Percentiles rank a stretch among this genome's conserved stretches.
Evolutionary conservation across 1,140 invertebrate species (phyloP).

Genomic region (Radopholus similis): DNA sequence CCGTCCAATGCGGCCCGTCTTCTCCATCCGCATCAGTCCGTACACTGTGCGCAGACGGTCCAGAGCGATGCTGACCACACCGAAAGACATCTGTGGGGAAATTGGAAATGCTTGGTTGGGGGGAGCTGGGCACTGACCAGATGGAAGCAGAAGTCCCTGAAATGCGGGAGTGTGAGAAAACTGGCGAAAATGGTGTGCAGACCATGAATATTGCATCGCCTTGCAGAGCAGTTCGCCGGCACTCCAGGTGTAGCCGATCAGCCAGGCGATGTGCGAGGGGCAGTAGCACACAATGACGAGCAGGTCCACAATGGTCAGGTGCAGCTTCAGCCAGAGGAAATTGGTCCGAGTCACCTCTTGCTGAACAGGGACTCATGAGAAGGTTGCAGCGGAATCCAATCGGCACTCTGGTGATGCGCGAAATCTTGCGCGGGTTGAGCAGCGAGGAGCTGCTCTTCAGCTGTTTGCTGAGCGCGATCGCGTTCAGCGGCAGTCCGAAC

Average conservation of each 20-base stretch:
- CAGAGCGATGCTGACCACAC: constrained; percentile 42
- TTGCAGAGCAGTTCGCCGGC: constrained; percentile 41
- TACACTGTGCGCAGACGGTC: constrained; percentile 48
- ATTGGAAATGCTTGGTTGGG: background rate
- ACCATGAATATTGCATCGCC: constrained; percentile 46
- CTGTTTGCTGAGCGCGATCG: constrained; percentile 30
- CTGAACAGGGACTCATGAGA: constrained; percentile 17
- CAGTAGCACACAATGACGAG: constrained; percentile 41
- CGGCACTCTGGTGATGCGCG: constrained; percentile 8
- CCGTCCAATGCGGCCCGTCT: constrained; percentile 25
- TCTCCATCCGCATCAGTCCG: constrained; percentile 41
- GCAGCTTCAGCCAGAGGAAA: constrained; percentile 46
- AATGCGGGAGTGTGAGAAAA: constrained; percentile 2
- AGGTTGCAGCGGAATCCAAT: background rate
- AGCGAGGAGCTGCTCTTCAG: constrained; percentile 1
- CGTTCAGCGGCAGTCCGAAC: constrained; percentile 33
- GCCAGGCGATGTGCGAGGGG: constrained; percentile 43
- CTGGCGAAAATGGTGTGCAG: background rate
- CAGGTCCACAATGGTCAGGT: constrained; percentile 44
- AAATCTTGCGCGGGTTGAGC: constrained; percentile 20
- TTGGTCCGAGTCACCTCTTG: constrained; percentile 42
- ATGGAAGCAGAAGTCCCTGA: constrained; percentile 48
- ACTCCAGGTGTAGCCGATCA: constrained; percentile 43
- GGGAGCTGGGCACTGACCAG: background rate
- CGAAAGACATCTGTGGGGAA: constrained; percentile 38